Conservation (phyloP, 2,113 vertebrate species). For the Pyrgilauda ruficollis region DNA sequence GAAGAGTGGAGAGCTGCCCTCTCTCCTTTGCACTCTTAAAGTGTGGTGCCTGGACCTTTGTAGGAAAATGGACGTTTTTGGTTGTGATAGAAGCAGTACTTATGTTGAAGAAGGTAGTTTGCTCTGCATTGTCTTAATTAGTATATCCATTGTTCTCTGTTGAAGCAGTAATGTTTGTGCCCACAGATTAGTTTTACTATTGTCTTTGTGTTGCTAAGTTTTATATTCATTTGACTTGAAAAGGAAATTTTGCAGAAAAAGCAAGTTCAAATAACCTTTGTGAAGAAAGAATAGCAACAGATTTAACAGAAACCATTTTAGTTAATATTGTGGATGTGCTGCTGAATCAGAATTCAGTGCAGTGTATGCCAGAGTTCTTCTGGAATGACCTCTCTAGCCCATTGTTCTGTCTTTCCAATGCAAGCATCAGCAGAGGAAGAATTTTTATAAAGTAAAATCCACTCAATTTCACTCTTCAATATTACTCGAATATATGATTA, state of each 20-base stretch:
- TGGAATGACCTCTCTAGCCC: neutral
- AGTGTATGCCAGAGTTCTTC: neutral
- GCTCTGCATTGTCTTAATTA: neutral
- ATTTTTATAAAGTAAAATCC: neutral
- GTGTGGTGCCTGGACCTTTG: neutral
- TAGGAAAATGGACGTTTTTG: neutral
- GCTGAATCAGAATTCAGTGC: neutral
- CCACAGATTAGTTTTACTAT: neutral
- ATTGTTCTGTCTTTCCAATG: neutral
- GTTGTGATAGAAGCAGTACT: neutral
- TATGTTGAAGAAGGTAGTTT: rapidly evolving
- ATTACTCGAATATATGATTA: neutral
- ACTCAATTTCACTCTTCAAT: neutral
- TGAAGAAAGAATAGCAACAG: neutral
- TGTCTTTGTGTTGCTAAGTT: neutral
- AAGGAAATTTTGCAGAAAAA: neutral
- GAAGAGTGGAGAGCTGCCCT: neutral
- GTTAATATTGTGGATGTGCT: neutral
- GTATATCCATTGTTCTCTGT: neutral
- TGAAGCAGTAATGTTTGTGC: neutral
- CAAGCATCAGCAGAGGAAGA: neutral
- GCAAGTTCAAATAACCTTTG: neutral
- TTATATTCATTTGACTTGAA: neutral
- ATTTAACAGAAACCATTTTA: neutral
- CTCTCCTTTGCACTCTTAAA: neutral